Conservation (phyloP, 2,113 vertebrate species). For the Neodon shergylaensis region DNA sequence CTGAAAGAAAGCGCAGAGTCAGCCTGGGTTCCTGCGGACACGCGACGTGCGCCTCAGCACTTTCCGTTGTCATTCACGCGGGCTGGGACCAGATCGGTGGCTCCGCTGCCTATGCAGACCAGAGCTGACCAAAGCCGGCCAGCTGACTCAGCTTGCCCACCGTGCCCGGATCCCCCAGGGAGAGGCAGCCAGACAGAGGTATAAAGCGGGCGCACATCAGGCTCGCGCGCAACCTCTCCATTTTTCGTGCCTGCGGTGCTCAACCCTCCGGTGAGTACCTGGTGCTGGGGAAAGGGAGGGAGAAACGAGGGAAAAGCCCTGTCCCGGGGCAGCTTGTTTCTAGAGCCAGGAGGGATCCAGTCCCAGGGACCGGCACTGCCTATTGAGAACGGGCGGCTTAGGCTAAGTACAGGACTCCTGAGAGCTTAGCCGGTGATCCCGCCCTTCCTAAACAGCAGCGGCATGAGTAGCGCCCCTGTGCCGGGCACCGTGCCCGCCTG, state of each 20-base stretch:
- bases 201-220: conserved; percentile 79
- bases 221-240: conserved; percentile 67
- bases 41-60: conserved; percentile 78
- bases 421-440: background rate
- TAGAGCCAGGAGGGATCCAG: background rate
- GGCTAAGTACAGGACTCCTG: background rate
- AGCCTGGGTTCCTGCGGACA: conserved; percentile 76
- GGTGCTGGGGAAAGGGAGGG: conserved; percentile 35
- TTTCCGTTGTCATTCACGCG: conserved; percentile 76
- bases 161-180: background rate
- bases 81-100: conserved; percentile 67
- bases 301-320: background rate
- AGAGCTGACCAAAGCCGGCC: background rate
- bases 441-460: conserved; percentile 30
- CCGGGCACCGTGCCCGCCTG: conserved; percentile 93
- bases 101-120: conserved; percentile 46
- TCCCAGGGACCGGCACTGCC: background rate
- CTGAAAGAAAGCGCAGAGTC: conserved; percentile 83
- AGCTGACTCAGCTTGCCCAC: conserved; percentile 70
- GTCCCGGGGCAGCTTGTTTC: background rate
- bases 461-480: conserved; percentile 94
- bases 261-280: conserved; percentile 80
- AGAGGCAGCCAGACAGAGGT: conserved; percentile 50
- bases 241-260: conserved; percentile 60
- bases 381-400: background rate